phyloP scores from a whole-genome alignment of 2,888 invertebrate species.

The Caenorhabditis sp. region DNA sequence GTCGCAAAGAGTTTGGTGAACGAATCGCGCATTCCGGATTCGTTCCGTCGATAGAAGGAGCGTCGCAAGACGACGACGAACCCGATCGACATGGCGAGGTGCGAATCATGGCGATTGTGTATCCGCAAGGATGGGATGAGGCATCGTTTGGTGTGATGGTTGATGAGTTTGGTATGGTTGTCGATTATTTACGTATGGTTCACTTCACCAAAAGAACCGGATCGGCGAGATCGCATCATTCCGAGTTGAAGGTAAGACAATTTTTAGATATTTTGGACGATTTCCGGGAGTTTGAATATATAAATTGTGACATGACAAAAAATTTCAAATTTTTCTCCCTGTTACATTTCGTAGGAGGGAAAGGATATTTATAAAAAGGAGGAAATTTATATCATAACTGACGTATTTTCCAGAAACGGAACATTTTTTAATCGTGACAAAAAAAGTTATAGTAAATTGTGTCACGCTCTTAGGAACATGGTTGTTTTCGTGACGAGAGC shows the following conservation, averaged over 20 bases:
- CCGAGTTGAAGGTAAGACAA: conserved; percentile 45
- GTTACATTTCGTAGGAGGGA: too few species aligned
- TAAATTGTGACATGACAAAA: too few species aligned
- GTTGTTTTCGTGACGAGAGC: too few species aligned
- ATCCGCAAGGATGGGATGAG: conserved; percentile 68
- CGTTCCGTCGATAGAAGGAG: conserved; percentile 35
- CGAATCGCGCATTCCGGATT: conserved; percentile 39
- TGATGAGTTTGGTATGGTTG: conserved; percentile 88
- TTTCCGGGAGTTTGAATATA: too few species aligned
- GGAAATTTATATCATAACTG: too few species aligned
- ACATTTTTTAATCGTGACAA: too few species aligned
- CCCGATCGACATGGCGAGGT: conserved; percentile 73
- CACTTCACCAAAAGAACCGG: conserved; percentile 78
- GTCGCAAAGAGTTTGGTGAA: conserved; percentile 23
- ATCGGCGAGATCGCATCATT: conserved; percentile 29
- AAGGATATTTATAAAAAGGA: too few species aligned
- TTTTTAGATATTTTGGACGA: too few species aligned
- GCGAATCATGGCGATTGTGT: conserved; percentile 86
- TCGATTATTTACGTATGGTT: conserved; percentile 87
- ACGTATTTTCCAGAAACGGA: too few species aligned
- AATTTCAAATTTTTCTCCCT: too few species aligned
- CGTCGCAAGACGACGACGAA: conserved; percentile 60
- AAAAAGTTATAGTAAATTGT: too few species aligned
- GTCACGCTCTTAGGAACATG: too few species aligned
- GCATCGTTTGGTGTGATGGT: conserved; percentile 79